Base-by-base conservation (phyloP, 2,888 invertebrate species). In the Cancer borealis region DNA sequence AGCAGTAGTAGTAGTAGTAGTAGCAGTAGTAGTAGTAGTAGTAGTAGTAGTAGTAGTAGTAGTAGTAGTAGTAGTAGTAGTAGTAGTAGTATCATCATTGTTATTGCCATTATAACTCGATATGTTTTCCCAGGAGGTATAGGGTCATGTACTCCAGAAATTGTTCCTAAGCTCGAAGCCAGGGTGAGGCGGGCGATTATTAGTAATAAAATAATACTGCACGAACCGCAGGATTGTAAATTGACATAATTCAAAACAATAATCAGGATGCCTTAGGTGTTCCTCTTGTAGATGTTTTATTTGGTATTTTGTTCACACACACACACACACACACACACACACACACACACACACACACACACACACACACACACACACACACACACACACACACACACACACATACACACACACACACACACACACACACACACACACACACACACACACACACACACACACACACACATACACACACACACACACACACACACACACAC, bases 41-140 rank as follows among this genome's bases (percentile, higher is more conserved):
- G 66, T n/a, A 66, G 66, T n/a, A 66, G 66, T n/a, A 66, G 66
- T n/a, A 66, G 66, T n/a, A 66, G 66, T n/a, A 73, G n/a, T n/a
- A 73, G n/a, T 73, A 39, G n/a, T 79, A 79, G 5, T 30, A 79
- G 0, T 26, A 79, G 3, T 79, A 79, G 30, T 30, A 79, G 30
- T 14, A 79, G 30, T 30, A 79, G 2, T 6, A 12, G 1, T 30
- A 79, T 79, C 4, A 66, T 66, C 66, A 66, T 66, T n/a, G n/a
- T 66, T 66, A 14, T 66, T n/a, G 5, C 21, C 66, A 14, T 66
- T 21, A 39, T n/a, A 66, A 17, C 66, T n/a, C 14, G 17, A 30
- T 30, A 66, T 21, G 6, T n/a, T 66, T 66, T 66, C 66, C 66
- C 14, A 66, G n/a, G n/a, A 30, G 26, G 14, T 30, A 6, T 30